phyloP scores from a whole-genome alignment of 2,888 invertebrate species.

The Gortyna flavago region DNA sequence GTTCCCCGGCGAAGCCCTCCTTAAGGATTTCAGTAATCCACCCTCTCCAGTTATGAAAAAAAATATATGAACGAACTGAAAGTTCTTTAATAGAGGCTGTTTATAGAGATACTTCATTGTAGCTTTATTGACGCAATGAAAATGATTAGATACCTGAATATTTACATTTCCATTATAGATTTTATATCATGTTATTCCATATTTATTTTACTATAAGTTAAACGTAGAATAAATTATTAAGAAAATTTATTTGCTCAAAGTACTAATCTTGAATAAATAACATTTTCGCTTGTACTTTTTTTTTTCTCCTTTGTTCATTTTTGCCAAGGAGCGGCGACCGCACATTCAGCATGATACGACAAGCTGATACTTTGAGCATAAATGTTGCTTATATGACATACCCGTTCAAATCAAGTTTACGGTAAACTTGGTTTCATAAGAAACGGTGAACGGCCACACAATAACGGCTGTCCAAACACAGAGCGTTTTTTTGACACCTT shows the following conservation, averaged over 20 bases:
- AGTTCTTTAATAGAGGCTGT: constrained; percentile 77
- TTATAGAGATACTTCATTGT: constrained; percentile 73
- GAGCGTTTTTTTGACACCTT: not conserved
- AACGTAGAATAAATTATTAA: constrained; percentile 84
- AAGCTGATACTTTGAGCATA: constrained; percentile 42
- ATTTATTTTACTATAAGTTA: constrained; percentile 86
- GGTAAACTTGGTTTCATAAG: not conserved
- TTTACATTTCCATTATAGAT: constrained; percentile 89
- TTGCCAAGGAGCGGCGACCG: not conserved
- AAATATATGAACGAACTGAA: constrained; percentile 76
- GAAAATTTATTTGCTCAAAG: constrained; percentile 88
- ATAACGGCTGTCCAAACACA: not conserved
- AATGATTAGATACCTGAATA: constrained; percentile 85
- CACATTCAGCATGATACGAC: not conserved
- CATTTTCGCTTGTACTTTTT: constrained; percentile 72
- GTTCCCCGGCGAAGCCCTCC: constrained; percentile 63
- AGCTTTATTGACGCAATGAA: constrained; percentile 76
- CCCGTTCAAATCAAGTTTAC: not conserved
- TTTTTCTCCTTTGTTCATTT: constrained; percentile 24
- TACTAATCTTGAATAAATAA: constrained; percentile 83
- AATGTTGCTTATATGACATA: not conserved
- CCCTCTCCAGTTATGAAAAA: constrained; percentile 83
- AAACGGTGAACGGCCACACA: not conserved
- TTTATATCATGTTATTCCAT: constrained; percentile 89
- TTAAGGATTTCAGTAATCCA: constrained; percentile 78